Conservation (phyloP, 2,888 invertebrate genomes). For the Balanococcus diminutus region DNA sequence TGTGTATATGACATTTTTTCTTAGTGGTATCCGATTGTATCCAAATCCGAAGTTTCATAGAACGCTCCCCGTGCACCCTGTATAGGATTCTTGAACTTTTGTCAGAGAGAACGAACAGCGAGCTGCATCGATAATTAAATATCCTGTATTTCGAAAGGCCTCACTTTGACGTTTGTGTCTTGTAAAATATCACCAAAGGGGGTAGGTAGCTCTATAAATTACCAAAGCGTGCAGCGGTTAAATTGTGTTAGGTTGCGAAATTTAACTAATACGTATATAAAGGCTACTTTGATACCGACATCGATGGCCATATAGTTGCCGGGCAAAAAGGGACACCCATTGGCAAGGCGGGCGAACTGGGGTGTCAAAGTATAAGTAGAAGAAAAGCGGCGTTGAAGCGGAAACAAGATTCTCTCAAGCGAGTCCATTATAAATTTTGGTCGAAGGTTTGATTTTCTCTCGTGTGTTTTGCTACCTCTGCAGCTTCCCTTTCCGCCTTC, state of each 20-base stretch:
- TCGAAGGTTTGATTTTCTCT: not conserved
- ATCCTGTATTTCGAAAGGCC: not conserved
- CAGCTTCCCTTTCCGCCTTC: not conserved
- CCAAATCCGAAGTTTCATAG: too few relatives aligned
- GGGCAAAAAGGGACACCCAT: too few relatives aligned
- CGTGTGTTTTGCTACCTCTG: not conserved
- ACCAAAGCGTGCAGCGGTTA: not conserved
- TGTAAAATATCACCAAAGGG: not conserved
- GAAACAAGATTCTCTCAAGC: not conserved
- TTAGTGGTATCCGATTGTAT: too few relatives aligned
- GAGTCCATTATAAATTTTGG: not conserved
- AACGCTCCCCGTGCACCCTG: too few relatives aligned
- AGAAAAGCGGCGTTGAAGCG: slow-evolving; percentile 6
- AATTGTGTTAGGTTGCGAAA: not conserved
- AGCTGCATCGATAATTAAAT: not conserved
- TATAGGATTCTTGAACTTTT: too few relatives aligned
- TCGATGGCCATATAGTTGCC: not conserved
- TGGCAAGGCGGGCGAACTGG: too few relatives aligned
- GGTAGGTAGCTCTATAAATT: not conserved
- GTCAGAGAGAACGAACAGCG: too few relatives aligned
- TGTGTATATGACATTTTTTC: too few relatives aligned
- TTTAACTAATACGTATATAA: not conserved
- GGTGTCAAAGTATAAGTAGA: too few relatives aligned
- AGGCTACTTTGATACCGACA: not conserved
- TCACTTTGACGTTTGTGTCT: not conserved